Evolutionary conservation across 64 coral and sea anemone species (phyloP).

Genomic region (Exaiptasia diaphana): DNA sequence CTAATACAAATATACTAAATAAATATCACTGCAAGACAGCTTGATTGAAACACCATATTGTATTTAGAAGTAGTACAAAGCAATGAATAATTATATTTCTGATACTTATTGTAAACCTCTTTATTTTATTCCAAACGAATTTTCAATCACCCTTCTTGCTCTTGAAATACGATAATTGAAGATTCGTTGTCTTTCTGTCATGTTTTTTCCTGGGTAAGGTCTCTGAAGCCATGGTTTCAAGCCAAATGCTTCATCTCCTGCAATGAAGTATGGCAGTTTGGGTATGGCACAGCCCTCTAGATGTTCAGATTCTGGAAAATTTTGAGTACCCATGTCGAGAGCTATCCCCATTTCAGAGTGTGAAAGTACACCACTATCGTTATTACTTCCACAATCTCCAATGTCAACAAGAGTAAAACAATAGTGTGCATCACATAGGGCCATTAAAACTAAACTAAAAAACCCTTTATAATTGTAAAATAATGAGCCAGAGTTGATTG

Average conservation of each 20-base stretch:
- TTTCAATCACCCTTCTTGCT: constrained; percentile 19
- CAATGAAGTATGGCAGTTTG: constrained; percentile 21
- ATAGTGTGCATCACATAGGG: constrained; percentile 26
- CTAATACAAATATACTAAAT: no score
- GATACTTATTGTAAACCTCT: constrained; percentile 22
- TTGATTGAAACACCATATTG: no score
- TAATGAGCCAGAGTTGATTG: constrained; percentile 27
- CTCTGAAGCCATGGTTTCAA: constrained; percentile 53
- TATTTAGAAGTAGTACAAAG: no score
- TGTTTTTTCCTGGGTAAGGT: not conserved
- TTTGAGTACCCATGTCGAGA: not conserved
- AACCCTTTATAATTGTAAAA: constrained; percentile 45
- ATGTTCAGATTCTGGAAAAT: constrained; percentile 12
- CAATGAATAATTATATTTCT: not conserved
- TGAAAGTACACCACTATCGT: constrained; percentile 23
- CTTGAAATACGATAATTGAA: constrained; percentile 26
- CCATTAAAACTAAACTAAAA: constrained; percentile 48
- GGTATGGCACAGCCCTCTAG: constrained; percentile 11
- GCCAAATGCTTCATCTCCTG: constrained; percentile 42
- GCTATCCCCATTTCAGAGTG: constrained; percentile 27
- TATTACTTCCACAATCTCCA: constrained; percentile 32
- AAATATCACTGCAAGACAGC: no score
- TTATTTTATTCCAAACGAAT: constrained; percentile 16
- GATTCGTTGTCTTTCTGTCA: constrained; percentile 13
- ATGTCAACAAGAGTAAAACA: constrained; percentile 24